Base-by-base conservation (phyloP, 2,113 vertebrate genomes). In the Brienomyrus longianalis region DNA sequence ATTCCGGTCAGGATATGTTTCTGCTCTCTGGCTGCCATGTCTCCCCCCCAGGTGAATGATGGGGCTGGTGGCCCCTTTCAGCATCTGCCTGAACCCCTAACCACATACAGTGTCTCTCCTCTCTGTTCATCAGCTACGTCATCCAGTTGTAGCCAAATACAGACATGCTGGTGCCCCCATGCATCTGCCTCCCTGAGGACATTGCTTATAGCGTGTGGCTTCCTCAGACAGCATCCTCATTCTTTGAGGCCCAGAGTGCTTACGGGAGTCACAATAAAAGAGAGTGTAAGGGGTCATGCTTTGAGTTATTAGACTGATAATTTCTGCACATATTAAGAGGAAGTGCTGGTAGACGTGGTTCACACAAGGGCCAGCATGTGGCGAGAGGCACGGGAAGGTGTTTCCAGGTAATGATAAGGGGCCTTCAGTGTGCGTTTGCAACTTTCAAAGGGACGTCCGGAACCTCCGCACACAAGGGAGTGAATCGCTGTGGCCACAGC, bases 401-500 rank as follows among this genome's bases (percentile, higher is more conserved):
- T 13, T 59, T 56, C 52, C 89, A 31, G 84, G 66, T 19, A 35
- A 87, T 50, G 31, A 77, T 87, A 43, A 27, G 31, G 9, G 56
- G 59, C 10, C 89, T 66, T 74, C 35, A 45, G 89, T 56, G 48
- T 80, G 59, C 89, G 51, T 90, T 39, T 80, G n/a, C 62, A 77
- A n/a, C 84, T 77, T 90, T 86, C 89, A 74, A 54, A 90, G 85
- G 91, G 88, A 91, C 91, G 88, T 91, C 91, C 90, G 56, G 59
- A 92, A 88, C 90, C 88, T 91, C 52, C 88, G 80, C 89, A 70
- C 62, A 31, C 62, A 31, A 27, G 62, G 91, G 89, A 48, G 83
- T 85, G 90, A 90, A 87, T 91, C 88, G 91, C 90, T 90, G 70
- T 54, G 91, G 92, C 92, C 89, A 88, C 90, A 90, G 90, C 92